Base-by-base conservation (phyloP, 2,888 invertebrate species). In the Deroplatys truncata region DNA sequence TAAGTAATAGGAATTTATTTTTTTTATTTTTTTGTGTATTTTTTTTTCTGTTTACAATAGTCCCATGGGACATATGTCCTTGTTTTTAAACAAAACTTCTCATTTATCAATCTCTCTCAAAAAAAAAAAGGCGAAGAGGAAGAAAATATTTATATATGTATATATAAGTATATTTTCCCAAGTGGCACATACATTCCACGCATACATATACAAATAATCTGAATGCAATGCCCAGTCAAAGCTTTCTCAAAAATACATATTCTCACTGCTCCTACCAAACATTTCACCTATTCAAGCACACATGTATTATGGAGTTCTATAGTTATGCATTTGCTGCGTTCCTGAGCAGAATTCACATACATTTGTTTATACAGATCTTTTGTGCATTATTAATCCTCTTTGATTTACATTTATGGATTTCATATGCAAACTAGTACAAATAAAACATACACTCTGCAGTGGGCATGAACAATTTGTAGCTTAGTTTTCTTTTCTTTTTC, bases 1-100 rank as follows among this genome's bases (percentile, higher is more conserved):
- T 90, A 90, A 89, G 85, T 89, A 90, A 88, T 88, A 90, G 87
- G 85, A 88, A 49, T 89, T 91, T 90, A 89, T 90, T 90, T 90
- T 89, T 90, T 89, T 90, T 88, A 88, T 56, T 87, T 84, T 87
- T 89, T 90, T 91, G 49, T 88, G 83, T 89, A 89, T 86, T 90
- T 87, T 86, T 35, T 35, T 86, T 83, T 89, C 56, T 84, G 89
- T 90, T 90, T 90, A 90, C 88, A 90, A 89, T 88, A 90, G 90
- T 90, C 88, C 85, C 89, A 84, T 35, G 82, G 82, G 86, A 87
- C 89, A 90, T 83, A 90, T 84, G 82, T 88, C 72, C 87, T 35
- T 83, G 72, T 86, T 86, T 88, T 83, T 87, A 84, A 90, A 90
- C 90, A 88, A 88, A 89, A 85, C 84, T 84, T 89, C 25, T 84